These are phyloP conservation scores for Diaphora mendica DNA, from an alignment of 2,888 invertebrate genomes.

Conservation along the genomic window DNA sequence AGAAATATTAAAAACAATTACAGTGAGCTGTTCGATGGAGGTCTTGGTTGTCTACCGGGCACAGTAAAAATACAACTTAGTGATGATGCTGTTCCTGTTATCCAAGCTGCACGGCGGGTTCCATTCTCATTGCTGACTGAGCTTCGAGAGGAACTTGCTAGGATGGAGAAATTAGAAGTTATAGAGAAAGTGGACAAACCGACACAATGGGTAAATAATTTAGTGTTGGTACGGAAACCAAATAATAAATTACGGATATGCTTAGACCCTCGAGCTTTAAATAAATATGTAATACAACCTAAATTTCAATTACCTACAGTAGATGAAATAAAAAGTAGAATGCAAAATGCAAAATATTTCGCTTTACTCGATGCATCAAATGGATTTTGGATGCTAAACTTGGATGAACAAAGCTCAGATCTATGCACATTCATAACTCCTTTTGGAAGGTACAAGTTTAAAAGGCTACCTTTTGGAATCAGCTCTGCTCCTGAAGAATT, in stretches of 20 bases:
- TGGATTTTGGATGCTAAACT: too few species aligned
- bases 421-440: too few species aligned
- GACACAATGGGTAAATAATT: conserved; percentile 7
- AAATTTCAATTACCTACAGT: neutral
- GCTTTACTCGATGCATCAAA: neutral
- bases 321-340: conserved; percentile 1
- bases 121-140: conserved; percentile 7
- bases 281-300: conserved; percentile 8
- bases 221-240: neutral
- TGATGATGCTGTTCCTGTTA: neutral
- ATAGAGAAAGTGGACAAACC: conserved; percentile 1
- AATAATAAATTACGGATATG: conserved; percentile 2
- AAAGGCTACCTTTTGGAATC: too few species aligned
- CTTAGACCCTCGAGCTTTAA: conserved; percentile 2
- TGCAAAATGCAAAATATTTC: conserved; percentile 3
- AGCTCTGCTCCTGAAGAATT: too few species aligned
- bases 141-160: neutral
- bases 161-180: too few species aligned
- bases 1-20: neutral
- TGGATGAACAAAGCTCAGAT: too few species aligned
- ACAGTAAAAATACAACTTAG: neutral
- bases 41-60: neutral
- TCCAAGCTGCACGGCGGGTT: neutral
- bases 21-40: conserved; percentile 7
- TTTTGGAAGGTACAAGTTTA: too few species aligned